Base-by-base conservation (phyloP, 2,113 vertebrate genomes). In the Miniopterus natalensis region DNA sequence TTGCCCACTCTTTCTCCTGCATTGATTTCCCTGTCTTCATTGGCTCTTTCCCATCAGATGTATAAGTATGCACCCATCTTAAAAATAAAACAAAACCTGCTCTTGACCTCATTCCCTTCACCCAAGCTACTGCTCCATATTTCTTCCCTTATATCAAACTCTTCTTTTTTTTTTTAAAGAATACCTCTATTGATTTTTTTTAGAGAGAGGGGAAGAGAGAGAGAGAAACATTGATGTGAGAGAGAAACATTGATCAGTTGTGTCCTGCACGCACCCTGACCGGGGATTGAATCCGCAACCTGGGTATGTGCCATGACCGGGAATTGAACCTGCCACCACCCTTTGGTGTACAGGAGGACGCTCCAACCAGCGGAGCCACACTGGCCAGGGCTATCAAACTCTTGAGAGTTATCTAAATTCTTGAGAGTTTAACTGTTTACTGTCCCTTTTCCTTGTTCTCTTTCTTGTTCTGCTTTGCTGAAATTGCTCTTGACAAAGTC, bases 401-500 rank as follows among this genome's bases (percentile, higher is more conserved):
- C 36, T 65, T 55, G 42, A 78, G 61, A 78, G 47, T 83, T 92
- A 12, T 47, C 31, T 71, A 3, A 61, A 73, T 23, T 73, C 36
- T 36, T 36, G 36, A 36, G 36, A 36, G 36, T 49, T 87, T 13
- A 95, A 1, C 55, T 95, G 23, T 70, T 84, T 86, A 42, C 25
- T 68, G 1, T 87, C 13, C 10, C 74, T 51, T 57, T 89, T 29
- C 80, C 51, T n/a, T 84, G 11, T 84, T 92, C 29, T 78, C 15
- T 36, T 90, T 10, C 81, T 51, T 53, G 91, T 2, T 94, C 21
- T 94, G 49, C 79, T 92, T 86, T 96, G 53, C 88, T 87, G 40
- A 90, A 96, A 68, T 70, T 90, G 40, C 45, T 85, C 23, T 96
- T 42, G 13, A 90, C 13, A 80, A 68, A 79, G 36, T 95, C 70